These are phyloP conservation scores for Potamarius usumacintae DNA, from an alignment of 2,113 vertebrate genomes.

Conservation along the genomic window DNA sequence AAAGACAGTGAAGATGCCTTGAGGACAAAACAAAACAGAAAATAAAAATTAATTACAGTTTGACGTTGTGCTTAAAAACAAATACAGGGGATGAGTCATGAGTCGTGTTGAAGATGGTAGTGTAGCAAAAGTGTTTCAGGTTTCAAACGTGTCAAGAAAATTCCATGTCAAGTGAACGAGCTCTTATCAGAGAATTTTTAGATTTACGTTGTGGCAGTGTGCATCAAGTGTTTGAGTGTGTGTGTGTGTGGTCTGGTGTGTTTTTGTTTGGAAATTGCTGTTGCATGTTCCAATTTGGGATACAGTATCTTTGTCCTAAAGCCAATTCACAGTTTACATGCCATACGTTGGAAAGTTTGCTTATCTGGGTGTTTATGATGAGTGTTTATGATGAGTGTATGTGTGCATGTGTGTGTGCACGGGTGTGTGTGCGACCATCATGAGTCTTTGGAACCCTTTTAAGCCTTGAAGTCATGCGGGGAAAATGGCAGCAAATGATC, in stretches of 20 bases:
- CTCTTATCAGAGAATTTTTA: not conserved
- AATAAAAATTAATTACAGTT: not conserved
- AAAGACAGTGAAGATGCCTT: slow-evolving; percentile 8
- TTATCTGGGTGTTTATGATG: slow-evolving; percentile 43
- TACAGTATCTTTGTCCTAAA: slow-evolving; percentile 24
- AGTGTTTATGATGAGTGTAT: slow-evolving; percentile 33
- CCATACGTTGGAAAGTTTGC: slow-evolving; percentile 39
- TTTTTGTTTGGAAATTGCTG: slow-evolving; percentile 38
- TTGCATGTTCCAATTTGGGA: slow-evolving; percentile 46
- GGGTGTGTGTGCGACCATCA: slow-evolving; percentile 25
- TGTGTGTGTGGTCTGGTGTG: slow-evolving; percentile 45
- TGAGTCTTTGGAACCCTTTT: slow-evolving; percentile 56
- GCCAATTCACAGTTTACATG: slow-evolving; percentile 36
- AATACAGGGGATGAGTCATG: slow-evolving; percentile 13
- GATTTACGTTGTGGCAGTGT: not conserved
- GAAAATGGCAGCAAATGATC: slow-evolving; percentile 73
- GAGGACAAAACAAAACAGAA: not conserved
- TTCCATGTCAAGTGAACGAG: not conserved
- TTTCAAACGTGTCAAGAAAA: not conserved
- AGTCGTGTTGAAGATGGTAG: not conserved
- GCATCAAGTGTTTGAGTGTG: slow-evolving; percentile 38
- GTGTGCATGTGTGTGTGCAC: slow-evolving; percentile 14
- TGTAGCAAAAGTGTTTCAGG: slow-evolving; percentile 5
- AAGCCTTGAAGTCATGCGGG: slow-evolving; percentile 69
- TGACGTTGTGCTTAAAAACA: slow-evolving; percentile 16